A percentile compares a stretch with the other conserved stretches of the same genome.
Evolutionary conservation across 2,888 invertebrate genomes (phyloP).

Genomic region (Ectemnius cavifrons): DNA sequence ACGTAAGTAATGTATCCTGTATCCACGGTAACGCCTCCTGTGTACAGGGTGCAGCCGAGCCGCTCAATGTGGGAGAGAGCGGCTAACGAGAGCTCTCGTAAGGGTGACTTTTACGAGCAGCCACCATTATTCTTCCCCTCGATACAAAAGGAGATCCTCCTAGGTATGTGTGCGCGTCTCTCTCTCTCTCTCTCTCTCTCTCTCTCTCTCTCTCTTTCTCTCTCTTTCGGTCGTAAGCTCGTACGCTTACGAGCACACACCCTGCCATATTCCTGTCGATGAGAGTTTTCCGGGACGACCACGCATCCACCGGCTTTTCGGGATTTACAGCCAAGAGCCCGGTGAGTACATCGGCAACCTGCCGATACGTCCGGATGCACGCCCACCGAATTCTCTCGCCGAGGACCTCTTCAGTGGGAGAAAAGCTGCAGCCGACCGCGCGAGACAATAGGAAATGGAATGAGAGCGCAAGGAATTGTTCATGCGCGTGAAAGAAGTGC

Average conservation of each 20-base stretch:
- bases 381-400: constrained; percentile 1
- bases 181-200: too few relatives aligned
- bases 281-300: not conserved
- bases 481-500: too few relatives aligned
- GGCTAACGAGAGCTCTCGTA: constrained; percentile 45
- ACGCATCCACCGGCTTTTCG: constrained; percentile 10
- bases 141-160: constrained; percentile 35
- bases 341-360: constrained; percentile 11
- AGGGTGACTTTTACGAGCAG: constrained; percentile 39
- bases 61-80: constrained; percentile 7
- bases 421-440: constrained; percentile 3
- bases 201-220: too few relatives aligned
- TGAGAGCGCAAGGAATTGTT: not conserved
- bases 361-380: not conserved
- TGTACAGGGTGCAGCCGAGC: constrained; percentile 9
- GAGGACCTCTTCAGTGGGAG: constrained; percentile 1
- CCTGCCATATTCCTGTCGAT: not conserved
- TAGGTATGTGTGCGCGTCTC: not conserved
- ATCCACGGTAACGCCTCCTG: constrained; percentile 2
- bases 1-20: constrained; percentile 16
- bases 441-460: constrained; percentile 5
- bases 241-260: not conserved
- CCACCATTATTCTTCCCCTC: constrained; percentile 44
- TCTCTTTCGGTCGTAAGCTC: too few relatives aligned
- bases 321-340: constrained; percentile 25